Evolutionary conservation across 2,113 vertebrate species (phyloP).

Genomic region (Tonatia bakeri): DNA sequence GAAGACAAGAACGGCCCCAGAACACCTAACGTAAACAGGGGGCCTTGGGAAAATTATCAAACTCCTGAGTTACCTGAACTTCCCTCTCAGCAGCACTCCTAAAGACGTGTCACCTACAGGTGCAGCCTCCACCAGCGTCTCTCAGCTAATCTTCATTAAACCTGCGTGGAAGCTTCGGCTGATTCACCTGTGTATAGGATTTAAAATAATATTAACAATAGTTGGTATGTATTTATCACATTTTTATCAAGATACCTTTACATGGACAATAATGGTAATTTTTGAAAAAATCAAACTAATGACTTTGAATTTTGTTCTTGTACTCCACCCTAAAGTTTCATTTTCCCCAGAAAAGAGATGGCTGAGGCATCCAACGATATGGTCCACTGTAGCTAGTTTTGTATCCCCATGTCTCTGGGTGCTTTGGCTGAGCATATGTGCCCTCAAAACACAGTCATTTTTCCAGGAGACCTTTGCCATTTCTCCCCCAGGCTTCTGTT

Average conservation of each 20-base stretch:
- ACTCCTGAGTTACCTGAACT: neutral
- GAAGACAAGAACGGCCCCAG: neutral
- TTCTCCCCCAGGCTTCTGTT: neutral
- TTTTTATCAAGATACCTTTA: neutral
- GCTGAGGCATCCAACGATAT: neutral
- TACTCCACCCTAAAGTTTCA: neutral
- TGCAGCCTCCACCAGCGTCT: neutral
- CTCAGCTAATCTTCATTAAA: neutral
- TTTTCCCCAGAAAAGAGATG: neutral
- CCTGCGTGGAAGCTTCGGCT: fast-evolving
- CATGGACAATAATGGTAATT: neutral
- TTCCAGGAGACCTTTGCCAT: neutral
- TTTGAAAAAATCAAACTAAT: neutral
- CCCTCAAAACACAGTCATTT: too few species aligned
- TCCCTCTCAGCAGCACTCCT: neutral
- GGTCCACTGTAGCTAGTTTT: neutral
- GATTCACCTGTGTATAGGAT: neutral
- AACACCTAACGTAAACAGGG: neutral
- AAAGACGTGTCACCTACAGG: neutral
- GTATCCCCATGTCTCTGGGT: neutral
- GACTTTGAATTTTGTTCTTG: neutral
- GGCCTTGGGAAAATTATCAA: neutral
- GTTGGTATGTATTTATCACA: neutral
- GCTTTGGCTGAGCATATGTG: neutral
- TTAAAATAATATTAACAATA: neutral